Evolutionary conservation across 2,113 vertebrate species (phyloP).

Genomic region (Falco punctatus): DNA sequence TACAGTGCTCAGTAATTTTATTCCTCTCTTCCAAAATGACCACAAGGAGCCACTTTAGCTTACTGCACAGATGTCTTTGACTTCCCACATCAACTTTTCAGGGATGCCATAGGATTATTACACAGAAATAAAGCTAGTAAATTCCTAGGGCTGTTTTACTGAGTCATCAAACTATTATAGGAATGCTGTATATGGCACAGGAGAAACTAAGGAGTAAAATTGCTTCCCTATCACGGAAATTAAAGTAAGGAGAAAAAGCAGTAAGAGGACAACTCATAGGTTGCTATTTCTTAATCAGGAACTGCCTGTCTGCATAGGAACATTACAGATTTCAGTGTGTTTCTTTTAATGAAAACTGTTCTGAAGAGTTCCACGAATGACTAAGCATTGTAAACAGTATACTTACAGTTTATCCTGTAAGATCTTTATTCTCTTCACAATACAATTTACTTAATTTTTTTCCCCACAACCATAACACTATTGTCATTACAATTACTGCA

Average conservation of each 20-base stretch:
- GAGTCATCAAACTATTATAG: background rate
- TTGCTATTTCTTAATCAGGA: background rate
- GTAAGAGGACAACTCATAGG: background rate
- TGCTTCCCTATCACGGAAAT: background rate
- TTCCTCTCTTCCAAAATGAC: background rate
- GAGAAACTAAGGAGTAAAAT: background rate
- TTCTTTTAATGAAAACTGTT: background rate
- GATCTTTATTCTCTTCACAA: background rate
- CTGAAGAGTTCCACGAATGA: background rate
- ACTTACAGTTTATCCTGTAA: background rate
- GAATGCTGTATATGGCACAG: background rate
- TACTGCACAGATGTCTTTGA: background rate
- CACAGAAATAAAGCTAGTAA: background rate
- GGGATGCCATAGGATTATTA: fast-evolving
- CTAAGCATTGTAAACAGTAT: background rate
- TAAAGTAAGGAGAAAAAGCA: background rate
- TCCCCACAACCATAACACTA: background rate
- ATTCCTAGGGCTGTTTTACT: background rate
- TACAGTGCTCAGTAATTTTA: background rate
- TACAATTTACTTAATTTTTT: background rate
- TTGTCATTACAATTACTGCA: background rate
- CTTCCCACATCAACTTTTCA: background rate
- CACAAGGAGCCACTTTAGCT: background rate
- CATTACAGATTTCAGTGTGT: background rate
- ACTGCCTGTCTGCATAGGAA: background rate